Conservation (phyloP, 64 coral and sea anemone genomes). For the Trachythela sp. region DNA sequence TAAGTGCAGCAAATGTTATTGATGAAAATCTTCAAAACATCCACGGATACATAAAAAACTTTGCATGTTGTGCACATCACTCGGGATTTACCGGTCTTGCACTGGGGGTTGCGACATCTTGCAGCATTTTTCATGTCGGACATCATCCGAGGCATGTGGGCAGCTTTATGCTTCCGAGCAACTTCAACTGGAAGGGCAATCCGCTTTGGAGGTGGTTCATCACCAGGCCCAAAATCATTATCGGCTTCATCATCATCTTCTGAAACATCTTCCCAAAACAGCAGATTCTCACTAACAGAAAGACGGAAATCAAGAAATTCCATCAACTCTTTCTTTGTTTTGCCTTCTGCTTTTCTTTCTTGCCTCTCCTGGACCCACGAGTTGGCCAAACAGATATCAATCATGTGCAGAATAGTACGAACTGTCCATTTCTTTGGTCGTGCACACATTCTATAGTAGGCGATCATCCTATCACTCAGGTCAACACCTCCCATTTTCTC, state of each 20-base stretch:
- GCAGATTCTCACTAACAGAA: background rate
- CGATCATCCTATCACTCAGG: background rate
- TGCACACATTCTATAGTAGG: background rate
- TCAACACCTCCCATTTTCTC: constrained; percentile 4
- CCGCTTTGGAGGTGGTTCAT: background rate
- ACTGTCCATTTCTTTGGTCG: background rate
- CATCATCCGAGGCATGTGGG: background rate
- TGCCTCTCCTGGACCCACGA: background rate
- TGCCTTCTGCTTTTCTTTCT: background rate
- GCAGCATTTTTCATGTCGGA: background rate
- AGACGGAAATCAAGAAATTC: background rate
- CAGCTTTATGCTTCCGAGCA: background rate
- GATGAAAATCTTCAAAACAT: background rate
- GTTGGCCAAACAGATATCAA: background rate
- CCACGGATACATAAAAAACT: background rate
- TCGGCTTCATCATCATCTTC: background rate
- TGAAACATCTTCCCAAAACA: background rate
- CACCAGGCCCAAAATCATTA: background rate
- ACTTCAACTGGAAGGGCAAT: background rate
- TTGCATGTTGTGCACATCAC: background rate
- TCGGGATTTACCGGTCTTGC: background rate
- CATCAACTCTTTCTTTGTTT: background rate
- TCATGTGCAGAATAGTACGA: background rate
- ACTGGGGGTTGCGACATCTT: background rate
- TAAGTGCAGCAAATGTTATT: background rate